phyloP scores from a whole-genome alignment of 2,888 invertebrate species.

The Cosmia trapezina region DNA sequence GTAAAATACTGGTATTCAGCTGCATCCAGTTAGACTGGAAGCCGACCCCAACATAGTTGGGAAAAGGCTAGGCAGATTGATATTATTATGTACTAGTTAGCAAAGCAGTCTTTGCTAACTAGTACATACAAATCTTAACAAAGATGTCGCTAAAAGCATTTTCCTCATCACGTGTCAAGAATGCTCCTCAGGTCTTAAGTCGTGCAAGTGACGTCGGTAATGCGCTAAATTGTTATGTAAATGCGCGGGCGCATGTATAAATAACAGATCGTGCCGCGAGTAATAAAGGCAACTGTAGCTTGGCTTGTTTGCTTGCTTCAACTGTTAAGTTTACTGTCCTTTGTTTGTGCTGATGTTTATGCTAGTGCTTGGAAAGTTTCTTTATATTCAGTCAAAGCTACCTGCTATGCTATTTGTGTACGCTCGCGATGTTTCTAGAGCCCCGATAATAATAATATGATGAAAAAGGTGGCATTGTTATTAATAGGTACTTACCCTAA shows the following conservation, averaged over 20 bases:
- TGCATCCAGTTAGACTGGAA: too few species aligned
- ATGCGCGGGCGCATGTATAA: slow-evolving; percentile 48
- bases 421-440: background rate
- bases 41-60: too few species aligned
- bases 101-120: background rate
- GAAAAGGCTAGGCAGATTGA: too few species aligned
- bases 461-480: background rate
- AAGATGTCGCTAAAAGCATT: slow-evolving; percentile 53
- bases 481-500: too few species aligned
- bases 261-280: slow-evolving; percentile 53
- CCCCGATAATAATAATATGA: background rate
- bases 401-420: background rate
- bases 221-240: slow-evolving; percentile 68
- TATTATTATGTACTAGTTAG: too few species aligned
- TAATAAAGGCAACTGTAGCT: slow-evolving; percentile 46
- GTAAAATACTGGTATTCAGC: too few species aligned
- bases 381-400: background rate
- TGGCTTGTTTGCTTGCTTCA: slow-evolving; percentile 9
- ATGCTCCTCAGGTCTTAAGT: slow-evolving; percentile 37
- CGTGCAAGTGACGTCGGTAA: slow-evolving; percentile 56
- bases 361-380: slow-evolving; percentile 14
- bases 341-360: slow-evolving; percentile 11
- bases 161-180: slow-evolving; percentile 54
- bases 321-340: slow-evolving; percentile 11
- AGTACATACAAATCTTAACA: slow-evolving; percentile 27